These are phyloP conservation scores for Athalia circularis DNA, from an alignment of 2,888 invertebrate genomes.

Conservation along the genomic window DNA sequence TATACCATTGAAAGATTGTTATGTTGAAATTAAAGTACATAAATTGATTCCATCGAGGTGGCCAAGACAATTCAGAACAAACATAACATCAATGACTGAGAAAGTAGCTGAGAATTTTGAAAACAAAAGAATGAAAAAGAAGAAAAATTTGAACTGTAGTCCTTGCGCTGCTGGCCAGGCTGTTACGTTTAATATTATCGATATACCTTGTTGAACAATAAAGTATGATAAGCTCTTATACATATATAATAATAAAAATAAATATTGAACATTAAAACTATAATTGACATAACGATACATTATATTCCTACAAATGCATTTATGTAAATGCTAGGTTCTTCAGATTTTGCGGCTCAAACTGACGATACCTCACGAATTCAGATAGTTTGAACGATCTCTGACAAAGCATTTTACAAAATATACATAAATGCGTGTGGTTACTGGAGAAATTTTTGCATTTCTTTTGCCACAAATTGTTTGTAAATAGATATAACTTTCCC, in stretches of 20 bases:
- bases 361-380: too few species aligned
- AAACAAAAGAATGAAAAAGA: slow-evolving; percentile 51
- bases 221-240: slow-evolving; percentile 69
- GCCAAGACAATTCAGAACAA: neutral
- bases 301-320: slow-evolving; percentile 57
- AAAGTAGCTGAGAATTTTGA: slow-evolving; percentile 30
- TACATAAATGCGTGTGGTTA: too few species aligned
- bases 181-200: slow-evolving; percentile 72
- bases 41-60: neutral
- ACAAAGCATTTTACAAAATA: too few species aligned
- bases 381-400: too few species aligned
- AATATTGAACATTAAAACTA: slow-evolving; percentile 55
- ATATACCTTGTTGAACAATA: slow-evolving; percentile 69
- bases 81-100: slow-evolving; percentile 16
- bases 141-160: slow-evolving; percentile 53
- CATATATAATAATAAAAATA: slow-evolving; percentile 58
- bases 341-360: too few species aligned
- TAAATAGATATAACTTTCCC: too few species aligned
- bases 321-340: slow-evolving; percentile 45
- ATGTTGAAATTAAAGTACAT: neutral
- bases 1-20: neutral
- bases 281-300: slow-evolving; percentile 44
- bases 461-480: too few species aligned
- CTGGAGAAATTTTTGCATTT: too few species aligned
- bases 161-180: slow-evolving; percentile 72